Conservation (phyloP, 2,113 vertebrate species). For the Stegastes partitus region DNA sequence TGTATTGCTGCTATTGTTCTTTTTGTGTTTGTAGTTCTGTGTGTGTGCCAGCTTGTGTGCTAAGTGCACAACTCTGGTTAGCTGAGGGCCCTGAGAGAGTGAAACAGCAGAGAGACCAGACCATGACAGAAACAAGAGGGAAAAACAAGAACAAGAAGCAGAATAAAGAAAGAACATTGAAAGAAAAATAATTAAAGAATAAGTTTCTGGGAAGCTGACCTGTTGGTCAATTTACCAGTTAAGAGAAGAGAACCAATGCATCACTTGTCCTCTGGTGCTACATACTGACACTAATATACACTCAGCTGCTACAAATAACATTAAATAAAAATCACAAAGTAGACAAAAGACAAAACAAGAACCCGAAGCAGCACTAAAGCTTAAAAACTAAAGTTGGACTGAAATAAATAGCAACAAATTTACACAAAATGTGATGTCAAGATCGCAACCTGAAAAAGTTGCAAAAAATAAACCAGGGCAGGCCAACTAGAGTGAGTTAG, state of each 20-base stretch:
- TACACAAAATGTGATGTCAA: constrained; percentile 40
- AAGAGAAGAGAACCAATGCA: constrained; percentile 22
- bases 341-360: constrained; percentile 42
- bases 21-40: constrained; percentile 46
- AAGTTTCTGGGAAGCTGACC: constrained; percentile 26
- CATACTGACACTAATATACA: constrained; percentile 19
- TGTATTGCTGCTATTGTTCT: constrained; percentile 47
- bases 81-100: constrained; percentile 79
- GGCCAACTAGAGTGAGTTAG: constrained; percentile 7
- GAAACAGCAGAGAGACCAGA: constrained; percentile 68
- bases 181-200: constrained; percentile 8
- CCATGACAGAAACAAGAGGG: background rate
- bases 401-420: constrained; percentile 69
- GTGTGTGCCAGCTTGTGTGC: constrained; percentile 56
- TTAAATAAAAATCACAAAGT: constrained; percentile 44
- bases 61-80: constrained; percentile 61
- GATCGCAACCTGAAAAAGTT: constrained; percentile 43
- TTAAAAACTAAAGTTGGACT: constrained; percentile 37
- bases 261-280: constrained; percentile 23
- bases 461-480: constrained; percentile 37
- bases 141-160: background rate
- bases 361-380: constrained; percentile 64
- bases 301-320: constrained; percentile 42
- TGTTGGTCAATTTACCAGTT: constrained; percentile 29
- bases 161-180: background rate